Base-by-base conservation (phyloP, 2,888 invertebrate species). In the Endomychus coccineus region DNA sequence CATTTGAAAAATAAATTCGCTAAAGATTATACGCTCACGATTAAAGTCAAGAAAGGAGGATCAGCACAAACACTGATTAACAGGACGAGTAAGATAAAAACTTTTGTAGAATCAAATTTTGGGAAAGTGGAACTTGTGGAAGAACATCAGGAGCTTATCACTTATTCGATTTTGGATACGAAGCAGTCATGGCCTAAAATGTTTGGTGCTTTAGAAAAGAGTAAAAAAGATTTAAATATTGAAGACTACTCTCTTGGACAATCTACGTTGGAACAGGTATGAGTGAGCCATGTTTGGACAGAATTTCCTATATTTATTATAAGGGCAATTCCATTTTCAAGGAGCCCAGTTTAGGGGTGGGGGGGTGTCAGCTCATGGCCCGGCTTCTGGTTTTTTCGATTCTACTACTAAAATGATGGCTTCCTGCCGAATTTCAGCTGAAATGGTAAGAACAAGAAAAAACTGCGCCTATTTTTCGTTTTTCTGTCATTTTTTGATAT, bases 231-330 rank as follows among this genome's bases (percentile, higher is more conserved):
- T 7, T 38, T 52, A 1, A 67, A 71, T 34, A 70, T 84, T 3
- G 82, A 82, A 54, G 84, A 84, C 58, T 86, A 86, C 62, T 80
- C 78, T 27, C 75, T 86, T 39, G 77, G 80, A 31, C 85, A 85
- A 62, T 83, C 83, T 1, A 80, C 80, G 3, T 64, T 85, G 17
- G 85, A 86, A 59, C 83, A 85, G 66, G 52, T 48, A 43, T n/a
- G n/a, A n/a, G n/a, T n/a, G n/a, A n/a, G n/a, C n/a, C n/a, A n/a
- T n/a, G n/a, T n/a, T n/a, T n/a, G n/a, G n/a, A n/a, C n/a, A n/a
- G n/a, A n/a, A n/a, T n/a, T n/a, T n/a, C n/a, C n/a, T n/a, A n/a
- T n/a, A n/a, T n/a, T n/a, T n/a, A n/a, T n/a, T n/a, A n/a, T n/a
- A n/a, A n/a, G n/a, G n/a, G n/a, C n/a, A n/a, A n/a, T n/a, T n/a